phyloP scores from a whole-genome alignment of 2,797 vertebrate genomes.

The Antrozous pallidus region DNA sequence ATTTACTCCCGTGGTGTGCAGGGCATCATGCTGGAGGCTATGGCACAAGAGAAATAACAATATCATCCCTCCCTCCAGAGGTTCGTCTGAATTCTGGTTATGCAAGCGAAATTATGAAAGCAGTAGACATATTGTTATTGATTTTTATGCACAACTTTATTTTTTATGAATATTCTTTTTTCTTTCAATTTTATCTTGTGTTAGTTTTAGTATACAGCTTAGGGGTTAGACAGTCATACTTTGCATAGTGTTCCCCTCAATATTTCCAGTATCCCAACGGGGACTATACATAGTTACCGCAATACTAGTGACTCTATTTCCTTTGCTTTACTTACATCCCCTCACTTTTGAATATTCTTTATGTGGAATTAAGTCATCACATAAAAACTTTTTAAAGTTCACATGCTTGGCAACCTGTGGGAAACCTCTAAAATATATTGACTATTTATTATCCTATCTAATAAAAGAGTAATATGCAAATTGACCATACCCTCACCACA shows the following conservation, averaged over 20 bases:
- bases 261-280: not conserved
- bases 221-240: not conserved
- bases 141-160: not conserved
- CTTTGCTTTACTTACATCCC: not conserved
- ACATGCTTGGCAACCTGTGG: not conserved
- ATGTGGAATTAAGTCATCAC: not conserved
- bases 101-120: not conserved
- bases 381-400: not conserved
- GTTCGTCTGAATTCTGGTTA: not conserved
- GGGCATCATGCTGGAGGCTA: not conserved
- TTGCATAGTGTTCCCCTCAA: not conserved
- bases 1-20: not conserved
- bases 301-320: not conserved
- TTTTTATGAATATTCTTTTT: not conserved
- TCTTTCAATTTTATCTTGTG: not conserved
- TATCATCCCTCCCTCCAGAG: not conserved
- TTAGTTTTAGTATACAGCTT: not conserved
- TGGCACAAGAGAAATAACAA: not conserved
- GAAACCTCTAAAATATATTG: not conserved
- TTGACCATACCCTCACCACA: no score
- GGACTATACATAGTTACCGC: not conserved
- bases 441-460: not conserved
- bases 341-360: not conserved
- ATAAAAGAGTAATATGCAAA: no score
- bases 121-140: not conserved